Evolutionary conservation across 2,113 vertebrate genomes (phyloP).

Genomic region (Eupsittula cactorum): DNA sequence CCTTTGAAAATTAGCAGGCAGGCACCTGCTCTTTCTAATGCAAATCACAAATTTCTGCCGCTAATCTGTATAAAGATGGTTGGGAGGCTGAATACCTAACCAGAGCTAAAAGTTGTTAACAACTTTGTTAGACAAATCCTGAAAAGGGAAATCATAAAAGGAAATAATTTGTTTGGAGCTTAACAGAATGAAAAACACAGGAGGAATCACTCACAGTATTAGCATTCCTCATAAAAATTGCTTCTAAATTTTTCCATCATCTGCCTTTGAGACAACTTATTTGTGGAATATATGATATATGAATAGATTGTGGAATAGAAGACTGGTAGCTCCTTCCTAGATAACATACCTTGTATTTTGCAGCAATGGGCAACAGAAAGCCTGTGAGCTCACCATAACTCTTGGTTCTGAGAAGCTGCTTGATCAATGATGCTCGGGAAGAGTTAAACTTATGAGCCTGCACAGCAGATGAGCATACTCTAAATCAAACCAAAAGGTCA

Average conservation of each 20-base stretch:
- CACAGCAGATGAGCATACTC: conserved; percentile 12
- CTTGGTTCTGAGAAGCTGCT: background rate
- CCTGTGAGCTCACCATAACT: background rate
- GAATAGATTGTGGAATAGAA: background rate
- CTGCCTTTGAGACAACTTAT: background rate
- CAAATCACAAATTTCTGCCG: background rate
- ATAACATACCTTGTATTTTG: background rate
- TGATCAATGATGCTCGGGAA: conserved; percentile 7
- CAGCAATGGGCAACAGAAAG: background rate
- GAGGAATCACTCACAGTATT: background rate
- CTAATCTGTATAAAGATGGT: background rate
- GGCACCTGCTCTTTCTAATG: conserved; percentile 49
- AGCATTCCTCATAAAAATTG: background rate
- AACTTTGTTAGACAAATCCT: background rate
- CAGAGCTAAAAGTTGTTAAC: background rate
- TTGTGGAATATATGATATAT: background rate
- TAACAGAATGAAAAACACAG: background rate
- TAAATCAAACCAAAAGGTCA: conserved; percentile 64
- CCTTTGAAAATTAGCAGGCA: conserved; percentile 58
- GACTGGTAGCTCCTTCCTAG: background rate
- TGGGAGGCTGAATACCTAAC: background rate
- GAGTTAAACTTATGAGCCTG: conserved; percentile 17
- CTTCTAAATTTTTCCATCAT: background rate
- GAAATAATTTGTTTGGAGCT: background rate
- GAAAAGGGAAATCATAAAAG: background rate